Base-by-base conservation (phyloP, 2,888 invertebrate genomes). In the Myathropa florea region DNA sequence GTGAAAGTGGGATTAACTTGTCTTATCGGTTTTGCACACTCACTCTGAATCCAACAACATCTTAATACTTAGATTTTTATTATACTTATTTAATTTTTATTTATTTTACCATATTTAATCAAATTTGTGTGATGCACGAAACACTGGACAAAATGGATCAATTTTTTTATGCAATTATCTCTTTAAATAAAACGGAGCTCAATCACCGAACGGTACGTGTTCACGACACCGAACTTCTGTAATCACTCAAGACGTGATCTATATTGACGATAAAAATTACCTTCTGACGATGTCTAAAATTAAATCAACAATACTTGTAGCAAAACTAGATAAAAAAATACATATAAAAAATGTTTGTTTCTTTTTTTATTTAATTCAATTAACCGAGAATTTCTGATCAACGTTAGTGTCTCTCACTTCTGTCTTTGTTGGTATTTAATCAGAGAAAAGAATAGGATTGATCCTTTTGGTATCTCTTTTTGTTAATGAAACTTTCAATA, bases 261-360 rank as follows among this genome's bases (percentile, higher is more conserved):
- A 89, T 89, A 89, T 88, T 89, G 89, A 89, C 90, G 90, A 90
- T 90, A 90, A 90, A 90, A 91, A 91, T 90, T 90, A 90, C 90
- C 90, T 91, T 90, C 90, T 90, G 90, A 91, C 91, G 89, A 89
- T 57, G 73, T 80, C 86, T 88, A 86, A 83, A 86, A 73, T 80
- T 86, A 76, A 83, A 80, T 65, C 63, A 46, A 88, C 71, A 79
- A 83, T 77, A 57, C 39, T 46, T 18, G 46, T 18, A 46, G 18
- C 46, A 76, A 76, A 73, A 72, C 33, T 68, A 59, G 39, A 75
- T 78, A 61, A 36, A 61, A 36, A 65, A 60, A 46, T 60, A 30
- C 57, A 33, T 57, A 57, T 55, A 78, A 36, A 64, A 18, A 68
- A 30, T 55, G 55, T 33, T 53, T 61, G 78, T 76, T 67, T 71